These are phyloP conservation scores for Spodoptera exigua DNA, from an alignment of 2,888 invertebrate species.

Conservation along the genomic window DNA sequence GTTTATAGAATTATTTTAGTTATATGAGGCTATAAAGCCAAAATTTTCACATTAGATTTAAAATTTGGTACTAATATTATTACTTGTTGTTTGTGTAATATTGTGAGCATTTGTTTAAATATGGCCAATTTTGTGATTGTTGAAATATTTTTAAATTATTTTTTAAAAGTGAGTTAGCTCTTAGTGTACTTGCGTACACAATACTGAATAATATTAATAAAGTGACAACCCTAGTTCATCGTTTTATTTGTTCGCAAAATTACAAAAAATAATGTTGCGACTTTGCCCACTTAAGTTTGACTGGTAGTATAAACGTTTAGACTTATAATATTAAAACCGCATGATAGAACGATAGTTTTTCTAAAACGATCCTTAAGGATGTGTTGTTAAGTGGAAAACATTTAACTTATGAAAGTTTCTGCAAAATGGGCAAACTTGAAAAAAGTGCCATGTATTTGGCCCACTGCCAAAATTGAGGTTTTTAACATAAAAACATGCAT, in stretches of 20 bases:
- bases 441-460: too few species aligned
- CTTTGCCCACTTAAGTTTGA: slow-evolving; percentile 17
- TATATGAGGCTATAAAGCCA: neutral
- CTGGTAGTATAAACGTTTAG: slow-evolving; percentile 10
- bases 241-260: slow-evolving; percentile 20
- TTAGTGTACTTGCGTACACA: neutral
- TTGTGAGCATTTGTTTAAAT: slow-evolving; percentile 7
- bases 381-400: too few species aligned
- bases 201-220: slow-evolving; percentile 1
- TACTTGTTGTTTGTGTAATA: slow-evolving; percentile 3
- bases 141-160: slow-evolving; percentile 4
- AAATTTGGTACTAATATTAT: slow-evolving; percentile 1
- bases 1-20: slow-evolving; percentile 1
- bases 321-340: too few species aligned
- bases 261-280: slow-evolving; percentile 3
- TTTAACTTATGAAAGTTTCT: too few species aligned
- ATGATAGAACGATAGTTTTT: too few species aligned
- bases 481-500: too few species aligned
- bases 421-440: too few species aligned
- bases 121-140: slow-evolving; percentile 4
- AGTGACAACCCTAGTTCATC: slow-evolving; percentile 18
- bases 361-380: too few species aligned
- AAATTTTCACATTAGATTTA: slow-evolving; percentile 7
- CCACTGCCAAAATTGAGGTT: too few species aligned
- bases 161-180: neutral